Evolutionary conservation across 2,888 invertebrate genomes (phyloP).

Genomic region (Apoderus coryli): DNA sequence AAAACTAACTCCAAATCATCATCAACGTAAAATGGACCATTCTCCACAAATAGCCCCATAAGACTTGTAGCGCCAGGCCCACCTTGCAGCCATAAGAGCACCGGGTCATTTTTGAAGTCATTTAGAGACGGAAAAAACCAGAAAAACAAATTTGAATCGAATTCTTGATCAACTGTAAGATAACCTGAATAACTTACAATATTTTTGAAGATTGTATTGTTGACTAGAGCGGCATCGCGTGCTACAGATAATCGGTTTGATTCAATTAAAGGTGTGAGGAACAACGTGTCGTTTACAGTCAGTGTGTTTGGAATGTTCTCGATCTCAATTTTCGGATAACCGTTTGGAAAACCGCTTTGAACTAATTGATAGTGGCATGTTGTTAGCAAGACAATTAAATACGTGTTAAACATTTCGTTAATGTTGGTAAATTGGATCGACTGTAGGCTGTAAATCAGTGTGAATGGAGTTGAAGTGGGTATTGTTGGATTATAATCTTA

Average conservation of each 20-base stretch:
- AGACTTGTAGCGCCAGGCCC: conserved; percentile 67
- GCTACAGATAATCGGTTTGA: conserved; percentile 49
- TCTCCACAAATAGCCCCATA: conserved; percentile 63
- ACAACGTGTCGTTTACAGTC: no score
- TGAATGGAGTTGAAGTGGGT: no score
- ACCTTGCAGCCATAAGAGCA: conserved; percentile 69
- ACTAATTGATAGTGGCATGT: no score
- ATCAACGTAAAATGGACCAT: conserved; percentile 53
- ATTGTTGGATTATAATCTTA: no score
- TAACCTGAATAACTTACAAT: conserved; percentile 58
- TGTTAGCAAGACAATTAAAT: no score
- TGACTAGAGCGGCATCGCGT: conserved; percentile 27
- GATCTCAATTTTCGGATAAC: no score
- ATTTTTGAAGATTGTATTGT: conserved; percentile 19
- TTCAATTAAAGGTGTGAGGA: conserved; percentile 55
- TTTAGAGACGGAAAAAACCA: conserved; percentile 70
- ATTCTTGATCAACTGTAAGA: conserved; percentile 60
- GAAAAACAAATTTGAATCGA: conserved; percentile 69
- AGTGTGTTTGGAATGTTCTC: no score
- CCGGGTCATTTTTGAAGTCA: conserved; percentile 40
- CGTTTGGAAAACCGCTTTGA: no score
- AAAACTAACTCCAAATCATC: conserved; percentile 27
- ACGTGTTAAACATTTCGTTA: no score
- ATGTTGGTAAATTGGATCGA: no score
- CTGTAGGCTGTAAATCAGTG: no score